Base-by-base conservation (phyloP, 2,888 invertebrate species). In the Taenaris catops region DNA sequence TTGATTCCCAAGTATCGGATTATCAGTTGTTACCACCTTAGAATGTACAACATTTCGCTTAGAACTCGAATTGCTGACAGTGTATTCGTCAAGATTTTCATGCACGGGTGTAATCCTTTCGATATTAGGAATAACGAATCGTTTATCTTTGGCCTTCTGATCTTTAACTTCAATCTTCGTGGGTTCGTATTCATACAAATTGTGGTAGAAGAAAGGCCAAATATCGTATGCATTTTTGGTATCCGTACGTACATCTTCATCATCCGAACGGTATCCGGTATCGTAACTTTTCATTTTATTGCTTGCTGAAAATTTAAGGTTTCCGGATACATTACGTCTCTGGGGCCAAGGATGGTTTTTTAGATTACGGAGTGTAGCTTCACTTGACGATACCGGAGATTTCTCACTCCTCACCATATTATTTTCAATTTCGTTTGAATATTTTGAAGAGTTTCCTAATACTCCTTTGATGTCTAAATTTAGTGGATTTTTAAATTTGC, bases 121-220 rank as follows among this genome's bases (percentile, higher is more conserved):
- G 21, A 18, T 19, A n/a, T 42, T 26, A 7, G 50, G 40, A 1
- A 60, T 54, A 9, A 48, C 36, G 11, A 63, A 71, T 6, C 73
- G 70, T 53, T 80, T 81, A 26, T 80, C 76, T 54, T 76, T 76
- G 1, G 61, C 66, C 40, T 68, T 76, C 27, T 71, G 63, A 4
- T 45, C 46, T 39, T 65, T 63, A 2, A 52, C 42, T 14, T 58
- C 55, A 8, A 55, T 51, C 23, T 66, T 69, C 18, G 58, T 55
- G 17, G 54, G 48, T 44, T 72, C 68, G 43, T 71, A 73, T 32
- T 75, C 73, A 28, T 72, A 72, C 1, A 74, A 67, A 11, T 46
- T 62, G 28, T 68, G 62, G 43, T 71, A 70, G 19, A 63, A 63
- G 33, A 66, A 69, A 1, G 83, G 80, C 73, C 73, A 75, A 27